A percentile compares a stretch with the other conserved stretches of the same genome.
Evolutionary conservation across 2,113 vertebrate genomes (phyloP).

Genomic region (Nesospiza acunhae): DNA sequence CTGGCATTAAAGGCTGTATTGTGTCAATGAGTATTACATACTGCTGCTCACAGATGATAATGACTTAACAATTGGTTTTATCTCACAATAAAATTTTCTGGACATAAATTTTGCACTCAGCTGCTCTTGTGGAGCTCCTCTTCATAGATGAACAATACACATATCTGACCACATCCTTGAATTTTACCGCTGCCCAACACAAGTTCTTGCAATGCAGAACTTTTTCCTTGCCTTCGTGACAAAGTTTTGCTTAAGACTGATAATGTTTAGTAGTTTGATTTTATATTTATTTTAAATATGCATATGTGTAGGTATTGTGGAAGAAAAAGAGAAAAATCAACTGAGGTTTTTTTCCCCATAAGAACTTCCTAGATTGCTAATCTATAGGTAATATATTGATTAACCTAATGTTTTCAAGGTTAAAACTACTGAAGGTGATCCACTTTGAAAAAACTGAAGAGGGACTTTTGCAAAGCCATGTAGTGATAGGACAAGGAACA

Average conservation of each 20-base stretch:
- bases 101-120: not conserved
- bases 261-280: not conserved
- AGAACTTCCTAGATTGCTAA: not conserved
- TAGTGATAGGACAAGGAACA: not conserved
- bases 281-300: not conserved
- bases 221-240: not conserved
- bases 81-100: not conserved
- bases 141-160: not conserved
- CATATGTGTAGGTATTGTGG: not conserved
- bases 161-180: not conserved
- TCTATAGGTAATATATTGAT: not conserved
- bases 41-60: not conserved
- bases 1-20: not conserved
- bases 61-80: not conserved
- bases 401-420: not conserved
- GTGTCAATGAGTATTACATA: not conserved
- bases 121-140: not conserved
- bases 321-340: not conserved
- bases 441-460: not conserved
- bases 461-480: not conserved
- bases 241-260: not conserved
- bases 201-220: not conserved
- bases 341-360: not conserved
- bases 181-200: not conserved
- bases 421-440: not conserved